Base-by-base conservation (phyloP, 2,888 invertebrate species). In the Pheosia tremula region DNA sequence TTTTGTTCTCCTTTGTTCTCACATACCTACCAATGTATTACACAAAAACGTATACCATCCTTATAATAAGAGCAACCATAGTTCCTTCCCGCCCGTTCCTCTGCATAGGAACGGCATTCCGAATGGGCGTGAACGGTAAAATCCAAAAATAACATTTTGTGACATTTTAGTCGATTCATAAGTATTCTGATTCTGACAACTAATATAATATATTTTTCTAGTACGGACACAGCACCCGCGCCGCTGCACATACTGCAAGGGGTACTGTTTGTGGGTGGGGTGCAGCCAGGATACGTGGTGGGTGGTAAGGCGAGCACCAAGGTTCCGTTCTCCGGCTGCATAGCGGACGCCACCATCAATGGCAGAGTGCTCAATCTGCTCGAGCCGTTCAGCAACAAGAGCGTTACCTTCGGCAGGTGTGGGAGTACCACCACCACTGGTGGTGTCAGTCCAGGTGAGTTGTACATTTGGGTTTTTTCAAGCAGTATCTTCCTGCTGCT, bases 281-380 rank as follows among this genome's bases (percentile, higher is more conserved):
- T 97, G 3, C 97, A 97, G 3, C 91, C 94, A 0, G 92, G 92
- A 9, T 95, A 94, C 66, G 89, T 93, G 6, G 90, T 95, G 0
- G 89, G 94, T 4, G 95, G 94, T 5, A 94, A 93, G 8, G 85
- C 95, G 0, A 95, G 95, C 6, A 94, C 95, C 0, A 91, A 94
- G 57, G 90, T 92, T 5, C 95, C 97, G 4, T 98, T 98, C 83
- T 93, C 95, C 39, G 99, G 99, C 1, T 99, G 99, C 87, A 96
- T 99, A 54, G 98, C 97, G 0, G 99, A 99, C 85, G 97, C 98
- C 0, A 98, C 98, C 0, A 91, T 99, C 59, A 98, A 99, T 83
- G 97, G 97, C 2, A 94, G 95, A 62, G 84, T 90, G 49, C 80
- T 92, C 38, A 90, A 86, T 69, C 78, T 91, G 37, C 74, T 90